Conservation (phyloP, 2,888 invertebrate genomes). For the Adineta ricciae region DNA sequence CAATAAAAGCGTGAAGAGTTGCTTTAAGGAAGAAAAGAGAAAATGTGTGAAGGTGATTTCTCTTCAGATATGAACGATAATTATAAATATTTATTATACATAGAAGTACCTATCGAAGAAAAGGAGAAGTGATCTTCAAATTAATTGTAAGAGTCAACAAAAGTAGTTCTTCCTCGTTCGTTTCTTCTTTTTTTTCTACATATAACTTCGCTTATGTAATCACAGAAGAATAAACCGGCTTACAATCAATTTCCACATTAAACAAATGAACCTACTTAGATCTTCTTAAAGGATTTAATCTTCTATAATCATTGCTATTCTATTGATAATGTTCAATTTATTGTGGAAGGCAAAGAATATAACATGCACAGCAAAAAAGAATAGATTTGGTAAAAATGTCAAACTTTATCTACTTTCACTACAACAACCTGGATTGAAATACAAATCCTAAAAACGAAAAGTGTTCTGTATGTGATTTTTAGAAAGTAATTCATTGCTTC, state of each 20-base stretch:
- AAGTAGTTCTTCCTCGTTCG: neutral
- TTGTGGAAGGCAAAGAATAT: too few relatives aligned
- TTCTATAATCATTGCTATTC: too few relatives aligned
- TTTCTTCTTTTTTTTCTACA: too few relatives aligned
- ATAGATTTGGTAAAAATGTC: too few relatives aligned
- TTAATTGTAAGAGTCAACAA: neutral
- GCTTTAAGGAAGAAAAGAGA: neutral
- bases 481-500: neutral
- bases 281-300: too few relatives aligned
- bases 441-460: neutral
- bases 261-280: too few relatives aligned
- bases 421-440: neutral
- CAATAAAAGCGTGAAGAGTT: neutral
- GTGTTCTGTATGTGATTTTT: neutral
- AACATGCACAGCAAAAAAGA: too few relatives aligned
- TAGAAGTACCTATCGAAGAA: neutral
- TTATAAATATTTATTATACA: neutral
- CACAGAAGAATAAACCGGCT: too few relatives aligned
- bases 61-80: neutral
- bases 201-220: too few relatives aligned
- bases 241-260: too few relatives aligned
- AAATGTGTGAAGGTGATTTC: slow-evolving; percentile 2
- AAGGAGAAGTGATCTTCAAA: neutral
- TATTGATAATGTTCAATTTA: too few relatives aligned
- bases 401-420: neutral